Percentiles rank a stretch among this genome's conserved stretches.
These are phyloP conservation scores for Tautogolabrus adspersus DNA, from an alignment of 2,113 vertebrate genomes.

Conservation along the genomic window DNA sequence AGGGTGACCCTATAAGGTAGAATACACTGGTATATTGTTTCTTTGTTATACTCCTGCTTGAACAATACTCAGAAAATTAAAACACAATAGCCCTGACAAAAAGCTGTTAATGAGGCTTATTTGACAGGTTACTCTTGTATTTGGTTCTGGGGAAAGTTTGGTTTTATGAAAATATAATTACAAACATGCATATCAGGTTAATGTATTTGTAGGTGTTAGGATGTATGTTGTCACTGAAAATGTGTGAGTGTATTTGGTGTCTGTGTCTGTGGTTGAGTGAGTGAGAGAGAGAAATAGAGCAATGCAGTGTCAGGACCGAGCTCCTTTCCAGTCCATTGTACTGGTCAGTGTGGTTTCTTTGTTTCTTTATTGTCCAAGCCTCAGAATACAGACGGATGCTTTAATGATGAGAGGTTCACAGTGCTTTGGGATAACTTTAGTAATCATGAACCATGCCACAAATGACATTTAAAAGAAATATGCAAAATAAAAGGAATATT, in stretches of 20 bases:
- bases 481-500: conserved; percentile 79
- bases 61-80: conserved; percentile 72
- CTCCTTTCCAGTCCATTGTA: conserved; percentile 50
- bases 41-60: conserved; percentile 81
- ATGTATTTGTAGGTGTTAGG: conserved; percentile 31
- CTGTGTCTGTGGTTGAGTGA: conserved; percentile 11
- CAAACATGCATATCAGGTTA: conserved; percentile 56
- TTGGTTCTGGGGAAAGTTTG: neutral
- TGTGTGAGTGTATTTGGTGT: conserved; percentile 28
- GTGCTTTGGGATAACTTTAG: conserved; percentile 48
- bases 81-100: conserved; percentile 10
- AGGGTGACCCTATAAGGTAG: conserved; percentile 76
- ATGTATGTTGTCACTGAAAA: conserved; percentile 24
- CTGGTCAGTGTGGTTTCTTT: conserved; percentile 54
- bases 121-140: conserved; percentile 23
- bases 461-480: conserved; percentile 70
- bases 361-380: conserved; percentile 37
- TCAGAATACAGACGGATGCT: conserved; percentile 41
- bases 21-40: conserved; percentile 82
- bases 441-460: conserved; percentile 77
- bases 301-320: conserved; percentile 53
- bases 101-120: conserved; percentile 17
- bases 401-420: conserved; percentile 32
- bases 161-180: conserved; percentile 24
- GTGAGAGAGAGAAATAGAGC: conserved; percentile 20